Conservation (phyloP, 2,888 invertebrate species). For the Timandra comae region DNA sequence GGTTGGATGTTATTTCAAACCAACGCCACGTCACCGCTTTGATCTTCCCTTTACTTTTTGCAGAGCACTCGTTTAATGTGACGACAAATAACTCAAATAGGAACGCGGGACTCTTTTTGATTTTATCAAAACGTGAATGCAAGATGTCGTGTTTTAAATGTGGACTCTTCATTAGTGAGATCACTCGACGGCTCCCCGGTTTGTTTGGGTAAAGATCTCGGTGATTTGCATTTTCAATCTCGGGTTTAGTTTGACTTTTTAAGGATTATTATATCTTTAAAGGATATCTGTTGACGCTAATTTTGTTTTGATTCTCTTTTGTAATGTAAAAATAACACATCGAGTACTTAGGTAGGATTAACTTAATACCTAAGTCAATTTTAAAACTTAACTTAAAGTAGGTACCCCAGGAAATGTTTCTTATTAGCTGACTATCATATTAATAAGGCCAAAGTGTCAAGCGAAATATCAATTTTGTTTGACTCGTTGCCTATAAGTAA, state of each 20-base stretch:
- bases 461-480: no score
- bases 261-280: neutral
- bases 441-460: no score
- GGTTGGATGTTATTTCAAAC: slow-evolving; percentile 62
- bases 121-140: slow-evolving; percentile 54
- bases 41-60: slow-evolving; percentile 69
- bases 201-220: slow-evolving; percentile 33
- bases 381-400: no score
- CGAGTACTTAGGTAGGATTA: no score
- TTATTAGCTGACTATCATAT: no score
- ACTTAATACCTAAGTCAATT: no score
- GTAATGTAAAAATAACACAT: no score
- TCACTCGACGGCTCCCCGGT: slow-evolving; percentile 39
- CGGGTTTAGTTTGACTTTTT: slow-evolving; percentile 28
- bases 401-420: no score
- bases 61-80: slow-evolving; percentile 66
- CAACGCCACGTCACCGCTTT: slow-evolving; percentile 61
- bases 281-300: no score
- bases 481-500: no score
- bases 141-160: slow-evolving; percentile 53
- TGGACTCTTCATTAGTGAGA: slow-evolving; percentile 67
- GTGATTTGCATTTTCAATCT: slow-evolving; percentile 36
- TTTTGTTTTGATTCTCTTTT: no score
- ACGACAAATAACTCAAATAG: slow-evolving; percentile 73
- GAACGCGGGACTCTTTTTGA: slow-evolving; percentile 57